Evolutionary conservation across 1,140 invertebrate genomes (phyloP), one percentile per base, ranked within the genome.

Genomic region (Panagrolaimus sp.): DNA sequence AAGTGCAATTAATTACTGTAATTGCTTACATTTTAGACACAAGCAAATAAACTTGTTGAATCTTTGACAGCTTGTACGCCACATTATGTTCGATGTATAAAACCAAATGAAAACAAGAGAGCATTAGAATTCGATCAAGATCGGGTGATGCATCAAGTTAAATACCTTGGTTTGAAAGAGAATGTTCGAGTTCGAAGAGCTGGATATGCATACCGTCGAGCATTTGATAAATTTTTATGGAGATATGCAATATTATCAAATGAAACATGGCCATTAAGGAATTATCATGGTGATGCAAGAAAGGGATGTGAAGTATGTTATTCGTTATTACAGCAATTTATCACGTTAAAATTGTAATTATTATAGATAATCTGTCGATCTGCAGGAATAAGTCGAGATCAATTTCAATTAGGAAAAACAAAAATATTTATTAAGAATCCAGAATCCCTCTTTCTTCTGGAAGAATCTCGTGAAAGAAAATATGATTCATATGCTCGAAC

Each of bases 401-500:
- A 91, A 75, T 91, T 87, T 76, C 89, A 91, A 76, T 83, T 90
- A 11, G 90, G 90, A 11, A 86, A 85, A 68, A 87, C 88, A 0
- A 91, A 91, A 84, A 85, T 91, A 13, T 91, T 91, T 75, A 87
- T 91, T 61, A 90, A 90, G 82, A 89, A 89, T 65, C 89, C 89
- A 13, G 89, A 90, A 85, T 89, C 87, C 53, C 80, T 91, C 20
- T 90, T 90, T 79, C 85, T 90, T 79, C 76, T 91, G 68, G 90
- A 91, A 83, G 89, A 91, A 83, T 84, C 87, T 63, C 83, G 89
- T 63, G 89, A 90, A 71, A 84, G 89, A 67, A 88, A 88, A 78
- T 90, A 88, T 83, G 89, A 91, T 82, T 82, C 84, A 62, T 89
- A 87, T 80, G 89, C 90, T 0, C 82, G 89, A 74, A 83, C 89